phyloP scores from a whole-genome alignment of 2,113 vertebrate genomes.

The Silurus meridionalis region DNA sequence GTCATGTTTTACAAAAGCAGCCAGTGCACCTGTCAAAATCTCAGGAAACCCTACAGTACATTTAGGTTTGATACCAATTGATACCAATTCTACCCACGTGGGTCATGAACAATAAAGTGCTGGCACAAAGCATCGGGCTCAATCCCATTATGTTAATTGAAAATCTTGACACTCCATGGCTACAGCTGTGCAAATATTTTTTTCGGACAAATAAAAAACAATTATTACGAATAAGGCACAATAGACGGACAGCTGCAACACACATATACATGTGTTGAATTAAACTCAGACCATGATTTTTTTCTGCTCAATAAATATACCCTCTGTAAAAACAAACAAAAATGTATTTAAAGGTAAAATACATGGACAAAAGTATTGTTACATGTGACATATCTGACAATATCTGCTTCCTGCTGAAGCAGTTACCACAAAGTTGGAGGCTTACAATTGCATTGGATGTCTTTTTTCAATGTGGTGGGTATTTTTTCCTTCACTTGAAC shows the following conservation, averaged over 20 bases:
- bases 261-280: neutral
- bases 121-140: neutral
- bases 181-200: constrained; percentile 1
- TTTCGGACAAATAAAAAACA: neutral
- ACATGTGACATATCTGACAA: too few species aligned
- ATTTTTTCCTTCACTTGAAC: too few species aligned
- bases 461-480: too few species aligned
- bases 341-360: too few species aligned
- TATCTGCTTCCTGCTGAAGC: neutral
- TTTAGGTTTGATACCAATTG: neutral
- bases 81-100: neutral
- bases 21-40: neutral
- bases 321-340: too few species aligned
- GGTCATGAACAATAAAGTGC: neutral
- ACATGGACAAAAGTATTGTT: too few species aligned
- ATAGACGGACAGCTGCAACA: neutral
- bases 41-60: neutral
- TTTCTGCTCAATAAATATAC: neutral
- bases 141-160: neutral
- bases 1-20: neutral
- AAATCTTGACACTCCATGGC: neutral
- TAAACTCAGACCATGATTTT: neutral
- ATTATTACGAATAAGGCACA: neutral
- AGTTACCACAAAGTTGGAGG: too few species aligned
- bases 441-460: too few species aligned